Conservation (phyloP, 2,888 invertebrate genomes). For the Chydorus sphaericus region DNA sequence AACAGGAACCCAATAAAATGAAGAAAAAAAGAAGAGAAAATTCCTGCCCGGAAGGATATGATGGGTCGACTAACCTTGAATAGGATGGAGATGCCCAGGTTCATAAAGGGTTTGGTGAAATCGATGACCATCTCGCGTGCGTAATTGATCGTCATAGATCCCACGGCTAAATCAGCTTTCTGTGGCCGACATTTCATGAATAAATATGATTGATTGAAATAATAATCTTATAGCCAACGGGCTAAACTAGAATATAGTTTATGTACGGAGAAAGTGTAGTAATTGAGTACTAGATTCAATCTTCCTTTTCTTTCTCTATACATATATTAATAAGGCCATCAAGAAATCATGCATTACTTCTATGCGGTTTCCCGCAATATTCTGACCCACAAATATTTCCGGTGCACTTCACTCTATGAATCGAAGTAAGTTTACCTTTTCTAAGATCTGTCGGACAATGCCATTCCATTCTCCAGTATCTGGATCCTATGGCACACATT, state of each 20-base stretch:
- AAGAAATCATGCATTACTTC: no score
- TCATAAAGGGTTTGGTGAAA: conserved; percentile 38
- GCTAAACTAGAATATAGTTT: no score
- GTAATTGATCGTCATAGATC: conserved; percentile 95
- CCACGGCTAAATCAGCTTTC: conserved; percentile 91
- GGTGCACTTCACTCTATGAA: neutral
- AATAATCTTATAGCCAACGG: no score
- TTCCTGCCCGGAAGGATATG: neutral
- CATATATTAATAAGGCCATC: no score
- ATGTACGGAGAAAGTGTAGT: no score
- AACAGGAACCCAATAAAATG: no score
- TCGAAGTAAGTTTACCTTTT: conserved; percentile 43
- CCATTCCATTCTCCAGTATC: conserved; percentile 82
- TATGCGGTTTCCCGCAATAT: no score
- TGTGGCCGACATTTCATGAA: conserved; percentile 29
- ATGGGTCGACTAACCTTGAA: conserved; percentile 27
- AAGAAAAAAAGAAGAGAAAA: no score
- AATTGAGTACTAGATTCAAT: no score
- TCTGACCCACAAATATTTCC: no score
- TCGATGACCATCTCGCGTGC: conserved; percentile 45
- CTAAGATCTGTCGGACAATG: conserved; percentile 70
- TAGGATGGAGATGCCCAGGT: conserved; percentile 39
- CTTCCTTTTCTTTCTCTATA: no score
- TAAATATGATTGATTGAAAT: neutral
- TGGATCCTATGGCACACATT: no score